These are phyloP conservation scores for Campoletis raptor DNA, from an alignment of 2,888 invertebrate genomes.

Conservation along the genomic window DNA sequence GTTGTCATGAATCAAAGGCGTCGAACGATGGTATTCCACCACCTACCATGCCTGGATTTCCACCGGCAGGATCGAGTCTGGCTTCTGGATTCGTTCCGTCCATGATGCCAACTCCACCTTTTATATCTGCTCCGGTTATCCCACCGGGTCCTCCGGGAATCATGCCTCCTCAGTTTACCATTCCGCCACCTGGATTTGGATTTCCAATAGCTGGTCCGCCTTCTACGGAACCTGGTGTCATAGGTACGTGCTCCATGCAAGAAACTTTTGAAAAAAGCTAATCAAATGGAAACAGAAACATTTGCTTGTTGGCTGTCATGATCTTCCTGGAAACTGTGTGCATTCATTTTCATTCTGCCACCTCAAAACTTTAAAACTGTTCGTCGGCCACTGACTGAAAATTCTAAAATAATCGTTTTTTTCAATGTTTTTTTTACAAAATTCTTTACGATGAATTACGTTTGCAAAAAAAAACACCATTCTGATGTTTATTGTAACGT, in stretches of 20 bases:
- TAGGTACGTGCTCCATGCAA: constrained; percentile 75
- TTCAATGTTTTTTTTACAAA: too few species aligned
- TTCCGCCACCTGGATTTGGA: constrained; percentile 92
- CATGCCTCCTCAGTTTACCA: constrained; percentile 90
- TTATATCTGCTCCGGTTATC: constrained; percentile 81
- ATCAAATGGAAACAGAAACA: not conserved
- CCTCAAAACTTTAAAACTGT: too few species aligned
- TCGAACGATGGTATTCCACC: constrained; percentile 83
- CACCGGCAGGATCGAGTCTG: constrained; percentile 79
- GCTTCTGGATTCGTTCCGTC: constrained; percentile 81
- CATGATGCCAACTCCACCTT: constrained; percentile 80
- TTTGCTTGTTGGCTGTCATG: too few species aligned
- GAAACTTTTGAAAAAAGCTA: not conserved
- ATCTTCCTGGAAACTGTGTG: too few species aligned
- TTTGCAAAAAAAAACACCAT: too few species aligned
- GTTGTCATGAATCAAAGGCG: constrained; percentile 71
- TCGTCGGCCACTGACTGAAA: not conserved
- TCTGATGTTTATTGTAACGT: too few species aligned
- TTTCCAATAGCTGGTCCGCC: constrained; percentile 80
- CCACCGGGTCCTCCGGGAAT: constrained; percentile 83
- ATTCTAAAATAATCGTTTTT: too few species aligned
- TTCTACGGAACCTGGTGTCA: constrained; percentile 80
- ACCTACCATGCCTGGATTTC: constrained; percentile 80
- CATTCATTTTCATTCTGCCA: too few species aligned
- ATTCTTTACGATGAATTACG: too few species aligned